A percentile compares a stretch with the other conserved stretches of the same genome.
These are phyloP conservation scores for Meiosimyza decipiens DNA, from an alignment of 2,888 invertebrate genomes.

Conservation along the genomic window DNA sequence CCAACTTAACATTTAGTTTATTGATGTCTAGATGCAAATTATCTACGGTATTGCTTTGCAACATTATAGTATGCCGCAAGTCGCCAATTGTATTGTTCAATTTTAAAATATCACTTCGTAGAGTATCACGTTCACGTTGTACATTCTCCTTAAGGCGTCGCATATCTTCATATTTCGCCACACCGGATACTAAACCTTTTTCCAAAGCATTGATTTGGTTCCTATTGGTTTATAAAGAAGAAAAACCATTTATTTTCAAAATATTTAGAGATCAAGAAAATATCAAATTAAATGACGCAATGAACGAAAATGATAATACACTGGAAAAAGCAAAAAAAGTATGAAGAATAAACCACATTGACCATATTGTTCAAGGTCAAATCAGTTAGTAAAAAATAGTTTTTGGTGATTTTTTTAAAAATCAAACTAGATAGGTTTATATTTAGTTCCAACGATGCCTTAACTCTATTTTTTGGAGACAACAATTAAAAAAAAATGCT, in stretches of 20 bases:
- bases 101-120: conserved; percentile 57
- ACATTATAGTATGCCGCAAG: conserved; percentile 55
- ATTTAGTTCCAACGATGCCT: too few species aligned
- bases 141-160: conserved; percentile 55
- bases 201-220: conserved; percentile 56
- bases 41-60: conserved; percentile 54
- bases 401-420: too few species aligned
- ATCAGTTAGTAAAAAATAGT: too few species aligned
- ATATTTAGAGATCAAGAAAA: neutral
- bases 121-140: conserved; percentile 56
- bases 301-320: too few species aligned
- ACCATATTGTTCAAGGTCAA: too few species aligned
- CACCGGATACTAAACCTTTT: conserved; percentile 53
- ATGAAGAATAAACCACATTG: too few species aligned
- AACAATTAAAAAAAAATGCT: too few species aligned
- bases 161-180: conserved; percentile 53
- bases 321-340: too few species aligned
- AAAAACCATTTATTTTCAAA: neutral
- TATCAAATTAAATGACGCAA: neutral
- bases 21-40: conserved; percentile 55
- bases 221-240: conserved; percentile 40
- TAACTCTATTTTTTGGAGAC: too few species aligned
- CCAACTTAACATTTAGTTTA: conserved; percentile 52
- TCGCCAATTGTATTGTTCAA: conserved; percentile 54
- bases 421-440: too few species aligned